Evolutionary conservation across 1,140 invertebrate genomes (phyloP), one percentile per base, ranked within the genome.

Genomic region (Lucilia sericata): DNA sequence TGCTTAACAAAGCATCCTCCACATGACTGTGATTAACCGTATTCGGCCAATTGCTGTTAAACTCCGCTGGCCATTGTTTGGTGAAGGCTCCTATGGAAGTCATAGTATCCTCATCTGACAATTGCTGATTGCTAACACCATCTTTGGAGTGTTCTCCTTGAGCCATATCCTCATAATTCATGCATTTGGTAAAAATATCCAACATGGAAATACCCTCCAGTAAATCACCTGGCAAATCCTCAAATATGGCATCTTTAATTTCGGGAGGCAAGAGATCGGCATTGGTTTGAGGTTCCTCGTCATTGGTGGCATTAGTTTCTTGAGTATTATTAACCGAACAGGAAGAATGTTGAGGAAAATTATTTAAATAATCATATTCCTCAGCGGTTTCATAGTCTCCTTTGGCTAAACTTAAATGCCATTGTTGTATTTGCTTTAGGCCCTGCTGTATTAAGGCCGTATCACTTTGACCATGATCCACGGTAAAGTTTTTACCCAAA

Each of bases 141-240:
- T 90, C 89, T 84, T 90, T 90, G 14, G 89, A 89, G 55, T 89
- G 89, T 8, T 90, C 89, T 78, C 85, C 88, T 70, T 89, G 85
- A 88, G 94, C 94, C 78, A 93, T 89, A 86, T 93, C 93, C 85
- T 94, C 93, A 86, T 93, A 93, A 47, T 92, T 93, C 93, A 94
- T 93, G 74, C 93, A 91, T 88, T 94, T 94, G 10, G 94, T 94
- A 88, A 95, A 95, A 84, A 95, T 94, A 85, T 95, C 94, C 91
- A 96, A 94, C 94, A 96, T 96, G 3, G 95, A 96, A 88, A 96
- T 96, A 21, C 95, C 95, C 87, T 96, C 95, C 12, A 96, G 91
- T 47, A 96, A 89, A 87, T 96, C 96, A 86, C 96, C 94, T 55
- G 96, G 96, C 19, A 96, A 88, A 88, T 96, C 96, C 92, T 96